Base-by-base conservation (phyloP, 2,888 invertebrate species). In the Erebia aethiops region DNA sequence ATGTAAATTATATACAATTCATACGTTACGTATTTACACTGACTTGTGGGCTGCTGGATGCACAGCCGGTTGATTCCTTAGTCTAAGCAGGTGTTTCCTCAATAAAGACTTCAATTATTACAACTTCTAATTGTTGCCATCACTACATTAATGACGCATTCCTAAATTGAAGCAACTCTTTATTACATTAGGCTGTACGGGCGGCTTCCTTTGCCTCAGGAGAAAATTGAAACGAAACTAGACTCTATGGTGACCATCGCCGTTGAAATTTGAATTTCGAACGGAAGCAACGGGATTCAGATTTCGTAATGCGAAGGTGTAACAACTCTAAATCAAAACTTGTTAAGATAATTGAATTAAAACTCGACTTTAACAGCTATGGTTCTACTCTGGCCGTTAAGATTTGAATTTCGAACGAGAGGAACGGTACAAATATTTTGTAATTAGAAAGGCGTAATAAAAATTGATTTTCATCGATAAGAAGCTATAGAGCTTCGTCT, bases 251-350 rank as follows among this genome's bases (percentile, higher is more conserved):
- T 72, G 2, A n/a, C n/a, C 69, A 58, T 61, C 70, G 69, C 76
- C 75, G 79, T 79, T 79, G 72, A 72, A 69, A 74, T 78, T 79
- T 77, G 75, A 79, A 78, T 77, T 72, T 72, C 58, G 76, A 77
- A 79, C 77, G 75, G 61, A 16, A 46, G 74, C 75, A 74, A 54
- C 52, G 26, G 60, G 56, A 74, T 76, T 76, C 18, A 46, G 13
- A 16, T 43, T 75, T 72, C 73, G 70, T 71, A 76, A 75, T 74
- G 61, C 63, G 66, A 71, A 74, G 58, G 63, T 74, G 58, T 35
- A 35, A 18, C 18, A 56, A 21, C 7, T 26, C 11, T 21, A 57
- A 14, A 11, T 1, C 7, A 13, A 21, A 26, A 13, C 13, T 14
- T 14, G 49, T 49, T 49, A 13, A 49, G 13, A 49, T 1, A 35